Percentiles rank a stretch among this genome's conserved stretches.
Conservation (phyloP, 2,888 invertebrate species). For the Agrypnus murinus region DNA sequence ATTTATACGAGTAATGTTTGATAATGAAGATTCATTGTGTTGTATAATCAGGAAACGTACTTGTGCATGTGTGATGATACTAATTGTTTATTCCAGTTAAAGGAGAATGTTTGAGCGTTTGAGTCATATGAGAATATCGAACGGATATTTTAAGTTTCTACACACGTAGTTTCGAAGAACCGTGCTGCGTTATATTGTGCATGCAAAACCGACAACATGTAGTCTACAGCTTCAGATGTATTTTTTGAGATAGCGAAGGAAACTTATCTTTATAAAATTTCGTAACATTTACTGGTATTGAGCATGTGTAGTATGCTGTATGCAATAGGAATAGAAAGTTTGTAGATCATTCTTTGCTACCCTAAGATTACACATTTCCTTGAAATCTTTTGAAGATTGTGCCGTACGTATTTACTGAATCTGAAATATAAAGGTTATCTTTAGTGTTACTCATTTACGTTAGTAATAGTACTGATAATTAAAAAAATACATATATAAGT, state of each 20-base stretch:
- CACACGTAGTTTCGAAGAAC: constrained; percentile 48
- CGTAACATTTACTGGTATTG: no score
- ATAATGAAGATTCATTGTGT: not conserved
- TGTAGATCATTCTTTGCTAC: no score
- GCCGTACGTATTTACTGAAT: no score
- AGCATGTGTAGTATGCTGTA: no score
- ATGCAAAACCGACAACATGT: constrained; percentile 35
- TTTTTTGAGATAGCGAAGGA: constrained; percentile 4
- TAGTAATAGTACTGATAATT: no score
- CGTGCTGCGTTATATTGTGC: constrained; percentile 38
- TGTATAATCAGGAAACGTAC: not conserved
- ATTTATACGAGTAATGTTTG: not conserved
- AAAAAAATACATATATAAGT: no score
- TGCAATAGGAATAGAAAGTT: no score
- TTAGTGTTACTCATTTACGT: no score
- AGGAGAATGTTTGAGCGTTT: constrained; percentile 25
- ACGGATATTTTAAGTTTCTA: constrained; percentile 32
- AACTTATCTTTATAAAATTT: not conserved
- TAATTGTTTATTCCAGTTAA: constrained; percentile 32
- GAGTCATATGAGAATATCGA: constrained; percentile 38
- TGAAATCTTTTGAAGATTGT: no score
- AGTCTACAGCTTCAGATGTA: constrained; percentile 2
- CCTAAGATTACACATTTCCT: no score
- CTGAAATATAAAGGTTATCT: no score
- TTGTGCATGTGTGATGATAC: constrained; percentile 9